Conservation (phyloP, 2,113 vertebrate genomes). For the Colossoma macropomum region DNA sequence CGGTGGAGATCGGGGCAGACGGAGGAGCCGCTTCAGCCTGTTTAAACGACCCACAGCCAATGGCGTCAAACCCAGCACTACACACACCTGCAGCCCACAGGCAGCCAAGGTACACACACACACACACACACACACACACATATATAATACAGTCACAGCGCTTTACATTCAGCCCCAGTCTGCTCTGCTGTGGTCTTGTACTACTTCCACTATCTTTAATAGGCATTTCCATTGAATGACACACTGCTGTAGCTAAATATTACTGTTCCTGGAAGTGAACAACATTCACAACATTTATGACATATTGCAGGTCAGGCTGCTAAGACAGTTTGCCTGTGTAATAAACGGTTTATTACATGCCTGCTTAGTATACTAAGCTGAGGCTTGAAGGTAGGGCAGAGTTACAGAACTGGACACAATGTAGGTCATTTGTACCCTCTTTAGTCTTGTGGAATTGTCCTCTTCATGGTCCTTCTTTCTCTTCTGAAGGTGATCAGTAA, state of each 20-base stretch:
- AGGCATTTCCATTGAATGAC: neutral
- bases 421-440: conserved; percentile 2
- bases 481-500: conserved; percentile 88
- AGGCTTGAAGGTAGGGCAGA: neutral
- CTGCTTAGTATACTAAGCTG: no score
- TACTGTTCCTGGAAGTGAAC: no score
- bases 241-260: neutral
- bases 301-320: no score
- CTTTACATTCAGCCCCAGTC: neutral
- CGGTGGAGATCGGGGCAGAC: conserved; percentile 87
- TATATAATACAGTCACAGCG: neutral
- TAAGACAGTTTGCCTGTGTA: no score
- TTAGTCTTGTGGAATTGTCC: neutral
- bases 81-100: conserved; percentile 91
- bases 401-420: neutral
- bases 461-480: neutral
- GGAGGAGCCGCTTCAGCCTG: conserved; percentile 91
- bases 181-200: no score
- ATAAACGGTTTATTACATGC: no score
- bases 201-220: neutral
- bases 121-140: conserved; percentile 37
- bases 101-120: conserved; percentile 84
- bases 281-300: no score
- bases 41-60: conserved; percentile 91
- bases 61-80: conserved; percentile 92